Conservation (phyloP, 2,113 vertebrate species). For the Equus quagga region DNA sequence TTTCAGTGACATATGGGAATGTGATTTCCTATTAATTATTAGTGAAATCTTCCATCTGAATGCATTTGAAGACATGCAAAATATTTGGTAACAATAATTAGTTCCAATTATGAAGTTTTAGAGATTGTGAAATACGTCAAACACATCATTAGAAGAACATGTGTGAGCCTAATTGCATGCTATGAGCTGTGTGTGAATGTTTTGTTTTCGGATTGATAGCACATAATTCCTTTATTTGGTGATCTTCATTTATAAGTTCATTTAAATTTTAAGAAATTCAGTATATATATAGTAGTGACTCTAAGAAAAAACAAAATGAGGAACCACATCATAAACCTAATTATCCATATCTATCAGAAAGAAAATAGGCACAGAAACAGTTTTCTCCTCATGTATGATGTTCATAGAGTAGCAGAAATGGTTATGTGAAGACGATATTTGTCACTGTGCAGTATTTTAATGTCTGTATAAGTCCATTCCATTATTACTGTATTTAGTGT, state of each 20-base stretch:
- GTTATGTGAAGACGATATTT: not conserved
- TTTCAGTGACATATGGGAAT: not conserved
- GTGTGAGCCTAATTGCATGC: not conserved
- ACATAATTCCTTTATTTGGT: conserved; percentile 17
- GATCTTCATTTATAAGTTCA: not conserved
- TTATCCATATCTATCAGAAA: conserved; percentile 24
- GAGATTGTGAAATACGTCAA: not conserved
- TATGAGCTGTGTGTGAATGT: not conserved
- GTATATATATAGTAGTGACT: not conserved
- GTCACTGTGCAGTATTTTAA: conserved; percentile 12
- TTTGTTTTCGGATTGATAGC: not conserved
- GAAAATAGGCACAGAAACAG: not conserved
- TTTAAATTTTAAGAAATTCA: conserved; percentile 37
- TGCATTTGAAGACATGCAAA: not conserved
- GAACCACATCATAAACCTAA: conserved; percentile 14
- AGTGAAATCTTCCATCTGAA: not conserved
- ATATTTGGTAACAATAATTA: not conserved
- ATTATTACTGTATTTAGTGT: not conserved
- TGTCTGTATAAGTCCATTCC: not conserved
- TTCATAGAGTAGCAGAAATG: conserved; percentile 11
- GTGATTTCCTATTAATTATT: not conserved
- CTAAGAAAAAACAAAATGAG: conserved; percentile 15
- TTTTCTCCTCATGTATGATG: conserved; percentile 16
- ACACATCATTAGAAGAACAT: not conserved
- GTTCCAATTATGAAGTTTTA: not conserved